Conservation (phyloP, 2,113 vertebrate species). For the Bufo gargarizans region DNA sequence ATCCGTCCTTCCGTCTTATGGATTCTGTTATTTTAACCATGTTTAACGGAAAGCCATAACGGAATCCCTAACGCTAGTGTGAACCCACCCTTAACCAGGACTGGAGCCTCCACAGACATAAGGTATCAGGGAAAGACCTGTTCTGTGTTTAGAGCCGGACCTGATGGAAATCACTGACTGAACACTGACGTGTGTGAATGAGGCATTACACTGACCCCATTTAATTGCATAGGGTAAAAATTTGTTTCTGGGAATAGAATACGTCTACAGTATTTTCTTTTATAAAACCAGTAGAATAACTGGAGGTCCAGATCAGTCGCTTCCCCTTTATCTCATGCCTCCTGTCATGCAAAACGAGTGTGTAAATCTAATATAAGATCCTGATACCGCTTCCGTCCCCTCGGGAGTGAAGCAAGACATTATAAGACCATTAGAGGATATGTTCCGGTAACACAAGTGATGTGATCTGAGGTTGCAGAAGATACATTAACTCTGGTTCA, state of each 20-base stretch:
- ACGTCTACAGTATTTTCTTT: background rate
- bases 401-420: constrained; percentile 30
- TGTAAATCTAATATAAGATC: constrained; percentile 6
- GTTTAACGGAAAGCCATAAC: too few relatives aligned
- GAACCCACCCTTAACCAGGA: too few relatives aligned
- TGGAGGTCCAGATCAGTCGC: background rate
- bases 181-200: too few relatives aligned
- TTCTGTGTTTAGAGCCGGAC: too few relatives aligned
- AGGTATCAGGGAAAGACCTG: too few relatives aligned
- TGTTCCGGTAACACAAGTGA: constrained; percentile 21
- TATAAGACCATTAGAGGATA: constrained; percentile 45
- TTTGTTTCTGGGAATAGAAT: background rate
- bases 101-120: too few relatives aligned
- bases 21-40: too few relatives aligned
- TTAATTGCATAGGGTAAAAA: background rate
- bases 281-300: background rate
- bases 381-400: background rate
- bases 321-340: background rate
- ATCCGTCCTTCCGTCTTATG: too few relatives aligned
- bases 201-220: background rate
- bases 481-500: constrained; percentile 8
- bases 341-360: constrained; percentile 19
- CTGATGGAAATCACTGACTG: too few relatives aligned
- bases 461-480: constrained; percentile 10
- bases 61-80: too few relatives aligned